Conservation (phyloP, 2,888 invertebrate species). For the Drosophila gaucha region DNA sequence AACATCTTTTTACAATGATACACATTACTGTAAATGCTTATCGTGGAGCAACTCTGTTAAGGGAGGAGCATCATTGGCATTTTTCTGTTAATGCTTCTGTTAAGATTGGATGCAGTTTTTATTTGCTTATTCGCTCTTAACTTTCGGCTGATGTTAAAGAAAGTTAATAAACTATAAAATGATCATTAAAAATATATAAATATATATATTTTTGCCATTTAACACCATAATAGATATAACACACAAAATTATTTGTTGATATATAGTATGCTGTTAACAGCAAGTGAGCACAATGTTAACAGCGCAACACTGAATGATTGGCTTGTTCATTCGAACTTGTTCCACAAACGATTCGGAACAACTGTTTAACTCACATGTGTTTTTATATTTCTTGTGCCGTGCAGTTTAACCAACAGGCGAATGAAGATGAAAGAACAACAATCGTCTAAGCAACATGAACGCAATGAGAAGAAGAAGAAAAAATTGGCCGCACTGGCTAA, state of each 20-base stretch:
- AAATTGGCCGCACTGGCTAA: constrained; percentile 88
- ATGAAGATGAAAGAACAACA: constrained; percentile 66
- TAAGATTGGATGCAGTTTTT: not conserved
- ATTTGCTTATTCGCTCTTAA: too few species aligned
- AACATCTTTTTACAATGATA: not conserved
- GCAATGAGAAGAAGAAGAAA: constrained; percentile 87
- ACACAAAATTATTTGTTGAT: not conserved
- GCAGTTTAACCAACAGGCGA: constrained; percentile 60
- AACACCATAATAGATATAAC: not conserved
- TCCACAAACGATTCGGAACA: not conserved
- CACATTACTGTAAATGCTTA: not conserved
- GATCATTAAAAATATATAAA: not conserved
- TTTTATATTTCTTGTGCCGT: constrained; percentile 24
- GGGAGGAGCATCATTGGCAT: not conserved
- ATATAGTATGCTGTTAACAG: not conserved
- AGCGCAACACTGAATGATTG: not conserved
- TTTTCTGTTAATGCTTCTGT: constrained; percentile 7
- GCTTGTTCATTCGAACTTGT: constrained; percentile 11
- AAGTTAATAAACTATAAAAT: not conserved
- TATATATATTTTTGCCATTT: not conserved
- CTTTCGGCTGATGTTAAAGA: not conserved
- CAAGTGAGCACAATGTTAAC: not conserved
- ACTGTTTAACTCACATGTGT: constrained; percentile 46
- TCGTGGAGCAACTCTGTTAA: constrained; percentile 20
- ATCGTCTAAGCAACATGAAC: constrained; percentile 85